These are phyloP conservation scores for Helicorthomorpha holstii DNA, from an alignment of 1,140 invertebrate species.

Conservation along the genomic window DNA sequence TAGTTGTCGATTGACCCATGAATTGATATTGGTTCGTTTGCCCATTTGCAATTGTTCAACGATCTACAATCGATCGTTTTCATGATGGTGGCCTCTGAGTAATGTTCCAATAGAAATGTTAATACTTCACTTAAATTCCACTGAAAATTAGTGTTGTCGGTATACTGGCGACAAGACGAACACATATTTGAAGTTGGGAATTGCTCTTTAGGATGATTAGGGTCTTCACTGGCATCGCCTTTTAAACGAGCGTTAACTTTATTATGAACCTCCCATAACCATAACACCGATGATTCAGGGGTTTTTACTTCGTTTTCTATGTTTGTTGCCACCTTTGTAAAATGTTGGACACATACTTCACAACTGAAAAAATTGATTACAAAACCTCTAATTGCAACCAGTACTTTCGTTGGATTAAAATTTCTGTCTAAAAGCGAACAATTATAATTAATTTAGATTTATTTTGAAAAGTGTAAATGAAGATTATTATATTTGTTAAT, in stretches of 20 bases:
- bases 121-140: constrained; percentile 56
- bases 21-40: no score
- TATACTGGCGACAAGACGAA: constrained; percentile 41
- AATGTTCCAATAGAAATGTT: constrained; percentile 53
- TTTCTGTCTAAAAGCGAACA: constrained; percentile 17
- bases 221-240: constrained; percentile 78
- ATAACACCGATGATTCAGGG: constrained; percentile 60
- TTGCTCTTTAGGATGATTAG: constrained; percentile 69
- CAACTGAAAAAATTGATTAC: constrained; percentile 90
- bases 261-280: constrained; percentile 92
- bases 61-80: no score
- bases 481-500: background rate
- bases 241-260: constrained; percentile 73
- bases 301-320: constrained; percentile 46
- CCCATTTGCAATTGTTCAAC: no score
- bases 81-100: no score
- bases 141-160: constrained; percentile 25
- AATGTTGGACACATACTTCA: constrained; percentile 70
- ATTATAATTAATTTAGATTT: no score
- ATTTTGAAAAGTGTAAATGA: background rate
- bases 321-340: constrained; percentile 51
- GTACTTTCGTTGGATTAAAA: constrained; percentile 38
- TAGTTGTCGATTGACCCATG: no score
- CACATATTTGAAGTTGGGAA: constrained; percentile 61
- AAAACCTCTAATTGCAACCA: constrained; percentile 70